phyloP scores from a whole-genome alignment of 2,113 vertebrate genomes.

The Polypterus senegalus region DNA sequence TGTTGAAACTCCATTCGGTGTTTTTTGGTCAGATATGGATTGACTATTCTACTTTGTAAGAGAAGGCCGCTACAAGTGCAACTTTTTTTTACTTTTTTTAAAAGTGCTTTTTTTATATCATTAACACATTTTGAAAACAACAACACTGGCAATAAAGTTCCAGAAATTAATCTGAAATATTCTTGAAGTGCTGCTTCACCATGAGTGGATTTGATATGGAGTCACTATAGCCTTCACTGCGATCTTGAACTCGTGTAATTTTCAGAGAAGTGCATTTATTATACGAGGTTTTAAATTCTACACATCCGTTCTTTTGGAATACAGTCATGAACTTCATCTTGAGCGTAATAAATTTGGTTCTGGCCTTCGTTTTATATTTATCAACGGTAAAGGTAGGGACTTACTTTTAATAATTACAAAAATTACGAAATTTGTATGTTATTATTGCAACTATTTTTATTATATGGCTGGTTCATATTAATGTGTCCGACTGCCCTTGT shows the following conservation, averaged over 20 bases:
- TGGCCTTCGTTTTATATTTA: conserved; percentile 48
- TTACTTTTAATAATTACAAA: conserved; percentile 7
- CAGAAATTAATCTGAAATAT: conserved; percentile 25
- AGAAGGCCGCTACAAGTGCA: conserved; percentile 42
- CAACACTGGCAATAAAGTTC: conserved; percentile 30
- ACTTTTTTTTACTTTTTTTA: conserved; percentile 42
- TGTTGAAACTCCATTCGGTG: conserved; percentile 41
- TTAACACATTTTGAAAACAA: conserved; percentile 50
- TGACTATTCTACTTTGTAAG: conserved; percentile 31
- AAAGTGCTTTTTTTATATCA: conserved; percentile 54
- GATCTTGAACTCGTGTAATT: conserved; percentile 28
- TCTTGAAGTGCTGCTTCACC: conserved; percentile 24
- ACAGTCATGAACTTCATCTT: conserved; percentile 64
- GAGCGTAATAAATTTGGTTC: conserved; percentile 60
- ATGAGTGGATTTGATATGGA: conserved; percentile 41
- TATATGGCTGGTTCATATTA: conserved; percentile 15
- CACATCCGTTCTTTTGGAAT: conserved; percentile 30
- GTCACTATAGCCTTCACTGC: conserved; percentile 29
- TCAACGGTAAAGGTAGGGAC: conserved; percentile 62
- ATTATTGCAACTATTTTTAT: conserved; percentile 15
- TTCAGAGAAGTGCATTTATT: conserved; percentile 33
- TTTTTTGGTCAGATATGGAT: conserved; percentile 56
- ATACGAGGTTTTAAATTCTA: conserved; percentile 39
- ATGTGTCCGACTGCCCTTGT: conserved; percentile 45
- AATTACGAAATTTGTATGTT: not conserved